Evolutionary conservation across 1,140 invertebrate species (phyloP).

Genomic region (Drosophila mayri): DNA sequence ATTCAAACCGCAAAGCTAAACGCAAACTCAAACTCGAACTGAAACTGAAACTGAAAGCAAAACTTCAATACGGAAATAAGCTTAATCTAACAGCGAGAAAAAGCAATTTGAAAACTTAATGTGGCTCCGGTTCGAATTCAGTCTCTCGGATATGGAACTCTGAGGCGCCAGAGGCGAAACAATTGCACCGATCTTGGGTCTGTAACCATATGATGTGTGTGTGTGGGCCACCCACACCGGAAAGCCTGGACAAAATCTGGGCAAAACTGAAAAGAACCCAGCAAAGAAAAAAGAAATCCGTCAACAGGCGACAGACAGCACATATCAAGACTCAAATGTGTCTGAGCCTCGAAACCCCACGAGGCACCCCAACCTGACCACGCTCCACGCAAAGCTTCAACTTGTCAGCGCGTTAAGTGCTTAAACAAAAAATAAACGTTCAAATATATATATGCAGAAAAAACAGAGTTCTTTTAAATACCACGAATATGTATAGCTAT

Average conservation of each 20-base stretch:
- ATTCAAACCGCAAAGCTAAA: conserved; percentile 74
- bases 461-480: conserved; percentile 50
- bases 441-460: conserved; percentile 12
- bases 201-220: conserved; percentile 13
- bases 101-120: conserved; percentile 78
- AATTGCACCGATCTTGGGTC: conserved; percentile 62
- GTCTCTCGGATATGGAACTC: conserved; percentile 27
- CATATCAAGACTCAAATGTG: conserved; percentile 74
- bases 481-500: conserved; percentile 50
- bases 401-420: conserved; percentile 78
- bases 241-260: conserved; percentile 30
- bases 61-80: conserved; percentile 82
- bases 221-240: conserved; percentile 69
- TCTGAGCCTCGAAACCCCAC: conserved; percentile 50
- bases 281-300: conserved; percentile 42
- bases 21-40: neutral
- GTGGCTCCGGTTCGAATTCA: conserved; percentile 33
- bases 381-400: conserved; percentile 75
- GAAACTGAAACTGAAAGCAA: conserved; percentile 23
- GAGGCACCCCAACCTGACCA: conserved; percentile 42
- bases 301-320: conserved; percentile 68
- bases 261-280: conserved; percentile 36
- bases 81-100: conserved; percentile 62
- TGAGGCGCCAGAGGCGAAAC: conserved; percentile 70
- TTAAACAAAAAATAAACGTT: conserved; percentile 44